Percentiles rank a stretch among this genome's conserved stretches.
phyloP scores from a whole-genome alignment of 1,140 invertebrate species.

The Lepidurus arcticus region DNA sequence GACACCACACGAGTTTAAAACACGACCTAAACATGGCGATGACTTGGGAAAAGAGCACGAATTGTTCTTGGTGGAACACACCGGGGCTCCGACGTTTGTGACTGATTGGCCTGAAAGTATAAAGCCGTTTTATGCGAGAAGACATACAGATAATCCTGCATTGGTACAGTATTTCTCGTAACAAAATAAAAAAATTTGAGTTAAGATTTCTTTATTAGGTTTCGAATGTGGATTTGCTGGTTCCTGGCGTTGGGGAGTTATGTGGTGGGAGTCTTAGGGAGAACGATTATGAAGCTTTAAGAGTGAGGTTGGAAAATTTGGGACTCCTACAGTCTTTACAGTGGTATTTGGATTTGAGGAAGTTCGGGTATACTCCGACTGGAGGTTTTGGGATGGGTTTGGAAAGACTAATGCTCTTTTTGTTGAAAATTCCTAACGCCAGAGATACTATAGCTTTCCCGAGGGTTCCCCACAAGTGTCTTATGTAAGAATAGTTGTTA shows the following conservation, averaged over 20 bases:
- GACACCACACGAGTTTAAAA: constrained; percentile 50
- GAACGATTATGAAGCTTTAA: constrained; percentile 61
- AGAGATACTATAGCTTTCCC: constrained; percentile 94
- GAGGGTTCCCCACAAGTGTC: constrained; percentile 81
- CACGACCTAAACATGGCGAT: constrained; percentile 47
- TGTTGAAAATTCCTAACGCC: constrained; percentile 77
- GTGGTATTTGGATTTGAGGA: constrained; percentile 91
- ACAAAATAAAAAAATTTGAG: background rate
- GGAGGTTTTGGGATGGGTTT: constrained; percentile 94
- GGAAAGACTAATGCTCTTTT: constrained; percentile 78
- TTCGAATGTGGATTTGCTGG: constrained; percentile 79
- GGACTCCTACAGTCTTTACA: constrained; percentile 49
- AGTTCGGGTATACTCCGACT: constrained; percentile 79
- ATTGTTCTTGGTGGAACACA: constrained; percentile 69
- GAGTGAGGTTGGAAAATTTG: constrained; percentile 43
- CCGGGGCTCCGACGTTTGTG: constrained; percentile 78
- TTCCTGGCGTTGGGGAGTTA: constrained; percentile 82
- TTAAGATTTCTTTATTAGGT: constrained; percentile 50
- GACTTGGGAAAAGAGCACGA: constrained; percentile 85
- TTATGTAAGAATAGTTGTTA: constrained; percentile 50
- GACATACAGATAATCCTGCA: constrained; percentile 52
- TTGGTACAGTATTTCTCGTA: constrained; percentile 48
- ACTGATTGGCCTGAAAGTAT: constrained; percentile 75
- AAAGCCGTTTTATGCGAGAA: constrained; percentile 94
- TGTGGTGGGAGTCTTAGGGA: constrained; percentile 91